Base-by-base conservation (phyloP, 1,140 invertebrate genomes). In the Drosophila athabasca region DNA sequence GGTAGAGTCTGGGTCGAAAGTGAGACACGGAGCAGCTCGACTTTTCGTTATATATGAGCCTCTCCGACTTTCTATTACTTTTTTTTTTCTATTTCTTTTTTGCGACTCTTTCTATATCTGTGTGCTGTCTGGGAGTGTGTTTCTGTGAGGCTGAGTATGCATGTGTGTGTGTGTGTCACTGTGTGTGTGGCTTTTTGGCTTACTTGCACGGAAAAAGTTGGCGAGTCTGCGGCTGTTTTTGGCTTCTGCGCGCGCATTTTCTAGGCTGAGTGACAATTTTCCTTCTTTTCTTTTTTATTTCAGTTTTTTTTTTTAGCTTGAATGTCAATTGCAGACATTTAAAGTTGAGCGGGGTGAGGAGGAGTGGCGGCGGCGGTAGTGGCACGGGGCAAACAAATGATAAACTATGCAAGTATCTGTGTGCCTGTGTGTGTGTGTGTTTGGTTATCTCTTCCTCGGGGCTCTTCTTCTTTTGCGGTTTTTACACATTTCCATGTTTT, bases 271-370 rank as follows among this genome's bases (percentile, higher is more conserved):
- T 76, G 82, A 87, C 82, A 85, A 82, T 78, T 78, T 74, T 62
- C 15, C 62, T 54, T 41, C 24, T 39, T 59, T 50, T 61, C 44
- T 13, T 45, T 46, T 53, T 41, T 60, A 60, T 59, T 60, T 48
- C 66, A n/a, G n/a, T n/a, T n/a, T 64, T 75, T 81, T 66, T 35
- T 41, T 58, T 72, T 68, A 26, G 62, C 79, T 68, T 65, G 62
- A 88, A 88, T 88, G 83, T 89, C 83, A 88, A 88, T 88, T 88
- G 83, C 83, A 88, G 79, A 89, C 83, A 84, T 88, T 88, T 79
- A 80, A 89, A 89, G 79, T 88, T 87, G 70, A 61, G 67, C 65
- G 49, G 53, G 48, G 48, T 24, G 46, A 53, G 57, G 31, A 3
- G 35, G 4, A 13, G 35, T 39, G 35, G 3, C 24, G 24, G 24